A percentile compares a stretch with the other conserved stretches of the same genome.
phyloP scores from a whole-genome alignment of 1,140 invertebrate genomes.

The Matsumurasca onukii region DNA sequence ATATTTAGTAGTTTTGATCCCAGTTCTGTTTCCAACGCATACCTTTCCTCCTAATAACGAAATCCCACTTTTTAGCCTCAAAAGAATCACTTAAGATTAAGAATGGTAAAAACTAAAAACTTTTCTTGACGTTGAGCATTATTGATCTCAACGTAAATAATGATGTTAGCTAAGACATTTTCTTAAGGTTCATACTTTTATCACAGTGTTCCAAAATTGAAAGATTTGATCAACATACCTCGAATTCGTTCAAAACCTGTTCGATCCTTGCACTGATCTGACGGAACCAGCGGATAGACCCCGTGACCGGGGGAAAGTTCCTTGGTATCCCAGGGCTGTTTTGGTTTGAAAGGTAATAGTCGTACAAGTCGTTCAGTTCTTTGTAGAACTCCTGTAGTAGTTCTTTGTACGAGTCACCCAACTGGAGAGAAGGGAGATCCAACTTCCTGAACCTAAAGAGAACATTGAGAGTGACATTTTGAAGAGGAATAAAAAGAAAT shows the following conservation, averaged over 20 bases:
- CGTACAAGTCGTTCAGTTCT: constrained; percentile 65
- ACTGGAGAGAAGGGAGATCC: constrained; percentile 62
- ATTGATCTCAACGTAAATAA: no score
- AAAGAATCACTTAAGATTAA: no score
- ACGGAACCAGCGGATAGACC: constrained; percentile 69
- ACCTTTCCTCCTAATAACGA: neutral
- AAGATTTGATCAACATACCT: no score
- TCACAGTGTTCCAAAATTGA: no score
- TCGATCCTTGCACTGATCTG: constrained; percentile 59
- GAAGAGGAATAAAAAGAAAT: no score
- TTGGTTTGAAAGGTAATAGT: constrained; percentile 68
- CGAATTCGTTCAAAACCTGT: constrained; percentile 63
- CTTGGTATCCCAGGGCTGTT: constrained; percentile 62
- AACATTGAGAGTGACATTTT: no score
- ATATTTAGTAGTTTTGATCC: neutral
- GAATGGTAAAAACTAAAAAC: no score
- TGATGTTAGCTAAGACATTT: no score
- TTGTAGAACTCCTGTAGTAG: constrained; percentile 60
- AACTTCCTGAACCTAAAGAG: constrained; percentile 64
- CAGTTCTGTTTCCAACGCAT: neutral
- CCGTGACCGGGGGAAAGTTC: constrained; percentile 66
- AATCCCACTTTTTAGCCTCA: no score
- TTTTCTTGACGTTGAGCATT: no score
- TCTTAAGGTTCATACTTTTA: no score
- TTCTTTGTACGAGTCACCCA: constrained; percentile 69